phyloP scores from a whole-genome alignment of 1,140 invertebrate genomes.

The Heliothis subflexa region DNA sequence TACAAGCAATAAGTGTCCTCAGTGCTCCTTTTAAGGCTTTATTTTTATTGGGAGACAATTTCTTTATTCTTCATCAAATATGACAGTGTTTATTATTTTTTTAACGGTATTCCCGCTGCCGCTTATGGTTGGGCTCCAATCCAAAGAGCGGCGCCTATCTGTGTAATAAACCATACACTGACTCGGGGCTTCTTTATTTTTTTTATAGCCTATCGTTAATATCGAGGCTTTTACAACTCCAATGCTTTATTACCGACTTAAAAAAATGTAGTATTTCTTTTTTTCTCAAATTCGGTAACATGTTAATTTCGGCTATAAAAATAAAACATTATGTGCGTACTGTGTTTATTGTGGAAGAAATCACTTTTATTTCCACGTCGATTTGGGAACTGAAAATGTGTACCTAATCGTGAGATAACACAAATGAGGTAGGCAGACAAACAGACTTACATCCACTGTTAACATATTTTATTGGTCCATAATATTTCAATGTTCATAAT shows the following conservation, averaged over 20 bases:
- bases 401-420: neutral
- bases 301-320: conserved; percentile 79
- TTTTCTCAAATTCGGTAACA: conserved; percentile 73
- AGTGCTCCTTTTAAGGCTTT: too few relatives aligned
- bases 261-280: conserved; percentile 59
- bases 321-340: conserved; percentile 54
- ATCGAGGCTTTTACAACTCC: conserved; percentile 74
- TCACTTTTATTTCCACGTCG: conserved; percentile 33
- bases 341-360: conserved; percentile 45
- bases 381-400: neutral
- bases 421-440: too few relatives aligned
- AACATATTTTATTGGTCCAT: too few relatives aligned
- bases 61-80: too few relatives aligned
- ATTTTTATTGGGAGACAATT: too few relatives aligned
- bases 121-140: conserved; percentile 32
- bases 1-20: too few relatives aligned
- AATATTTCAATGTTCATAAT: too few relatives aligned
- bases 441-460: too few relatives aligned
- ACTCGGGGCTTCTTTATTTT: conserved; percentile 73
- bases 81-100: neutral
- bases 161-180: conserved; percentile 72
- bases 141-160: conserved; percentile 67
- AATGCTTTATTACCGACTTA: conserved; percentile 72
- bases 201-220: conserved; percentile 80
- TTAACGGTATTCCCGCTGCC: neutral